Conservation (phyloP, 2,888 invertebrate species). For the Hyposoter dolosus region DNA sequence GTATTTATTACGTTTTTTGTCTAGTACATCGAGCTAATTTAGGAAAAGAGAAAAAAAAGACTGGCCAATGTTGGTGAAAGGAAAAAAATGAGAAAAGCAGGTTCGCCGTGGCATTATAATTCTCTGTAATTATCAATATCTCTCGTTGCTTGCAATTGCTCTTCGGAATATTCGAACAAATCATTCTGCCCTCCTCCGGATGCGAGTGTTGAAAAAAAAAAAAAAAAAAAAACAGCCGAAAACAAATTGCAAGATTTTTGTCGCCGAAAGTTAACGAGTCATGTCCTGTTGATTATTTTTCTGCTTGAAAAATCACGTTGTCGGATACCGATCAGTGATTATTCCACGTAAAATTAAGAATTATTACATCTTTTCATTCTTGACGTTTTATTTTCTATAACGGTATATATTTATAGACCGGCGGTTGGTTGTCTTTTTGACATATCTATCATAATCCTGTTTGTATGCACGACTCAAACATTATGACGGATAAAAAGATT, state of each 20-base stretch:
- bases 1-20: neutral
- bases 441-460: neutral
- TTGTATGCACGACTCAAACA: conserved; percentile 5
- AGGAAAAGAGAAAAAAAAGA: neutral
- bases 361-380: neutral
- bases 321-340: neutral
- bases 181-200: neutral
- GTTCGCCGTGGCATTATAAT: conserved; percentile 12
- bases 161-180: neutral
- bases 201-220: neutral
- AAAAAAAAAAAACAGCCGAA: neutral
- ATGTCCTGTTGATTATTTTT: neutral
- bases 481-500: neutral
- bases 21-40: neutral
- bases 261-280: neutral
- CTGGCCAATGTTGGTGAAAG: conserved; percentile 45
- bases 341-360: neutral
- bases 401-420: neutral
- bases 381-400: neutral
- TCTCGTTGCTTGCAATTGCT: neutral
- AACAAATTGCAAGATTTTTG: neutral
- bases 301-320: neutral
- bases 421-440: neutral
- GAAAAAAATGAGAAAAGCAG: conserved; percentile 31
- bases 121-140: neutral